Conservation (phyloP, 1,140 invertebrate species). For the Zaprionus capensis region DNA sequence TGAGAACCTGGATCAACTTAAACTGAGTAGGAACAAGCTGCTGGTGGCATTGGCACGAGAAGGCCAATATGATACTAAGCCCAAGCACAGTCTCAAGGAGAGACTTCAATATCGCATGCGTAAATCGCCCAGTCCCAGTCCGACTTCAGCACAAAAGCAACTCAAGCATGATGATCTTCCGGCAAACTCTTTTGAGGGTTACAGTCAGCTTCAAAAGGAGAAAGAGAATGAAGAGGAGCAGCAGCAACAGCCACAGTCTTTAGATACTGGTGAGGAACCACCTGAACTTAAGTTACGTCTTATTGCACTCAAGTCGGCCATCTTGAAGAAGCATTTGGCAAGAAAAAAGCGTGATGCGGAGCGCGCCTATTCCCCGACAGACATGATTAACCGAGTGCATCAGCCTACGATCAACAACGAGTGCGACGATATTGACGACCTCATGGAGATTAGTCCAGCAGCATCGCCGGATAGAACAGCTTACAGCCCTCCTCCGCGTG, state of each 20-base stretch:
- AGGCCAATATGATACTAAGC: slow-evolving; percentile 42
- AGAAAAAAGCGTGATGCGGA: slow-evolving; percentile 79
- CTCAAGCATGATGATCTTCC: slow-evolving; percentile 10
- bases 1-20: slow-evolving; percentile 43
- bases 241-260: background rate
- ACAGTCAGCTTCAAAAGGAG: background rate
- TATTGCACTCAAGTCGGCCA: slow-evolving; percentile 77
- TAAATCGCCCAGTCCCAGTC: slow-evolving; percentile 48
- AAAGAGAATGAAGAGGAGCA: slow-evolving; percentile 20
- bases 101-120: slow-evolving; percentile 47
- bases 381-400: slow-evolving; percentile 77
- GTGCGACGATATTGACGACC: slow-evolving; percentile 65
- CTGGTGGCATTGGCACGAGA: slow-evolving; percentile 63
- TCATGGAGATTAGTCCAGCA: slow-evolving; percentile 81
- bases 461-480: slow-evolving; percentile 59
- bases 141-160: slow-evolving; percentile 15
- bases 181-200: slow-evolving; percentile 14
- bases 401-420: slow-evolving; percentile 42
- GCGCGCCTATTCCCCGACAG: slow-evolving; percentile 80
- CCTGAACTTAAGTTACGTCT: slow-evolving; percentile 71
- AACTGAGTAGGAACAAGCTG: slow-evolving; percentile 64
- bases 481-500: slow-evolving; percentile 34
- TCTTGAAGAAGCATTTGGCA: slow-evolving; percentile 72
- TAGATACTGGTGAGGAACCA: slow-evolving; percentile 40
- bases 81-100: slow-evolving; percentile 61